Conservation (phyloP, 2,797 vertebrate species). For the Cyprinella venusta region DNA sequence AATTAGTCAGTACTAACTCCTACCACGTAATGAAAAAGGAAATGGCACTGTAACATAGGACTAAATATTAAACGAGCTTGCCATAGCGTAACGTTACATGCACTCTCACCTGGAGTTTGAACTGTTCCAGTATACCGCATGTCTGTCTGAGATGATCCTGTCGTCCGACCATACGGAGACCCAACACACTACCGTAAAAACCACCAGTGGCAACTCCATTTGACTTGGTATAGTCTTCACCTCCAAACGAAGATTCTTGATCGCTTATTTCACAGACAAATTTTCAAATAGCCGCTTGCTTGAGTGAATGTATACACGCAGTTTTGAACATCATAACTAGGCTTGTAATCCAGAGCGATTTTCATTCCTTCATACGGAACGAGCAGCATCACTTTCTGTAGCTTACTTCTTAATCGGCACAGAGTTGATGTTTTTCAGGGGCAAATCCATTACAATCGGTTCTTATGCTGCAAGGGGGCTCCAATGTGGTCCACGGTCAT, state of each 20-base stretch:
- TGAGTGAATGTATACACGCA: not conserved
- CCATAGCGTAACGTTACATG: constrained; percentile 19
- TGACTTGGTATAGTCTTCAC: constrained; percentile 25
- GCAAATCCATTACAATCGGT: constrained; percentile 23
- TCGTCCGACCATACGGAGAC: constrained; percentile 90
- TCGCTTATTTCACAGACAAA: constrained; percentile 12
- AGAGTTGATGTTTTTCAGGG: not conserved
- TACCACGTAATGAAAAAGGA: not conserved
- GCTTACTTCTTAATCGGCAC: constrained; percentile 1
- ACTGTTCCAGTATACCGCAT: constrained; percentile 96
- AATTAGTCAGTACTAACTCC: not conserved
- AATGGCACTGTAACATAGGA: not conserved
- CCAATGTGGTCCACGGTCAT: not conserved
- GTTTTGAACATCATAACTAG: constrained; percentile 29
- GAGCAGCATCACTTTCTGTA: constrained; percentile 31
- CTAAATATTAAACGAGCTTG: not conserved
- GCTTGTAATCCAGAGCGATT: constrained; percentile 31
- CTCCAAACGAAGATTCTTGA: constrained; percentile 31
- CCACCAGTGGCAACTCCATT: constrained; percentile 80
- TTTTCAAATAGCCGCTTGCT: constrained; percentile 25
- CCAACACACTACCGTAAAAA: constrained; percentile 84
- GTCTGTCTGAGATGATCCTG: constrained; percentile 91
- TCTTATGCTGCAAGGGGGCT: not conserved
- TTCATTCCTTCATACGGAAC: constrained; percentile 5
- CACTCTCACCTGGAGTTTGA: constrained; percentile 90